These are phyloP conservation scores for Temnothorax nylanderi DNA, from an alignment of 1,140 invertebrate genomes.

Conservation along the genomic window DNA sequence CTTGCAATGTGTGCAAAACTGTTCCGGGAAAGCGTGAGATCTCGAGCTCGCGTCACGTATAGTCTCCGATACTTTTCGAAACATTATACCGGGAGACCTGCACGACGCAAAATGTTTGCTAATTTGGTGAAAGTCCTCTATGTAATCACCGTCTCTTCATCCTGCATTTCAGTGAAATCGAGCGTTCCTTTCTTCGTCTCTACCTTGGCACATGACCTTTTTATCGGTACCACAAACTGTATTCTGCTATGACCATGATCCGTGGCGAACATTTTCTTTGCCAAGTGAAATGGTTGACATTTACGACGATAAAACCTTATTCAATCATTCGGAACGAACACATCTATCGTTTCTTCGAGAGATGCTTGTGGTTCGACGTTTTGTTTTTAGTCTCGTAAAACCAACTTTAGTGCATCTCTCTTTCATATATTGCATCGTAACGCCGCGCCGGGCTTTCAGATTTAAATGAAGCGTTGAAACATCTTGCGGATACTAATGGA, in stretches of 20 bases:
- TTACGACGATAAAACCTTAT: not conserved
- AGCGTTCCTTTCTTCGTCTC: constrained; percentile 12
- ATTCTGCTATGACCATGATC: not conserved
- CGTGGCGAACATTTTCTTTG: not conserved
- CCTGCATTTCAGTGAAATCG: constrained; percentile 39
- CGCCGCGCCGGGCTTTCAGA: not conserved
- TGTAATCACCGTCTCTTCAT: not conserved
- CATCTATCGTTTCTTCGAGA: not conserved
- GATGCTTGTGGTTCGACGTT: not conserved
- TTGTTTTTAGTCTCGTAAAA: not conserved
- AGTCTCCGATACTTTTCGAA: constrained; percentile 12
- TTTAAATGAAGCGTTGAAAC: not conserved
- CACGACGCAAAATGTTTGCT: constrained; percentile 1
- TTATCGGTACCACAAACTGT: not conserved
- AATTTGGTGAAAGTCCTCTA: constrained; percentile 59
- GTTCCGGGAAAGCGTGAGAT: not conserved
- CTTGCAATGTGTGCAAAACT: not conserved
- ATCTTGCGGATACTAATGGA: not conserved
- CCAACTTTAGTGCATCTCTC: not conserved
- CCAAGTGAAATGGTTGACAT: not conserved
- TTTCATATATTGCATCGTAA: not conserved
- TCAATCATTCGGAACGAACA: constrained; percentile 19
- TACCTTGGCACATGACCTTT: constrained; percentile 7
- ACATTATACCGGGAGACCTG: not conserved
- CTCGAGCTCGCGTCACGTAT: not conserved